Conservation (phyloP, 2,113 vertebrate species). For the Charadrius vociferus region DNA sequence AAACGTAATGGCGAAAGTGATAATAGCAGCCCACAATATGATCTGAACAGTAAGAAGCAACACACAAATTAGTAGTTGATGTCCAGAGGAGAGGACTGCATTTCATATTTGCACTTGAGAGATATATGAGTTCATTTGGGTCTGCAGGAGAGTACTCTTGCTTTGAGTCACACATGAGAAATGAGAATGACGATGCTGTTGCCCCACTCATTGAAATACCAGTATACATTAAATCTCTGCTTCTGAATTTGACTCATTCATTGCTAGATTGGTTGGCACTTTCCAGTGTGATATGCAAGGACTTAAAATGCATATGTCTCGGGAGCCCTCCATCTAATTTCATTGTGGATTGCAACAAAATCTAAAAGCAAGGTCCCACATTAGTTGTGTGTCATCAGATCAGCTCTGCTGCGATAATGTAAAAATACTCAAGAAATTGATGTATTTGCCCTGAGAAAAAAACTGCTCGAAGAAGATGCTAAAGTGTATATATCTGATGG, state of each 20-base stretch:
- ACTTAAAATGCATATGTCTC: neutral
- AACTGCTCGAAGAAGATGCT: neutral
- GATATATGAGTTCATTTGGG: conserved; percentile 14
- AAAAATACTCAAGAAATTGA: neutral
- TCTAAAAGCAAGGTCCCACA: neutral
- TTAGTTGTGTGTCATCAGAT: neutral
- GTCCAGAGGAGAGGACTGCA: neutral
- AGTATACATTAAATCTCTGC: neutral
- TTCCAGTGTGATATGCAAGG: neutral
- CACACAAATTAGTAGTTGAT: neutral
- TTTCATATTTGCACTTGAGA: conserved; percentile 16
- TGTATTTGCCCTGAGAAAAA: neutral
- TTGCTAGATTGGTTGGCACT: neutral
- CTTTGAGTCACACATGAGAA: neutral
- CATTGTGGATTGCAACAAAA: neutral
- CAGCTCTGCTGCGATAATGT: neutral
- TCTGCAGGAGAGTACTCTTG: neutral
- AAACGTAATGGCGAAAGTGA: neutral
- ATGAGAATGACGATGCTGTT: conserved; percentile 4
- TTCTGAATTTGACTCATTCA: neutral
- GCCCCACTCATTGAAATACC: neutral
- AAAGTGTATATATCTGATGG: neutral
- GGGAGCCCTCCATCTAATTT: neutral
- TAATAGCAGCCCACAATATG: neutral
- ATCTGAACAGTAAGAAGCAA: neutral